A percentile compares a stretch with the other conserved stretches of the same genome.
Evolutionary conservation across 2,797 vertebrate genomes (phyloP).

Genomic region (Chromobotia macracanthus): DNA sequence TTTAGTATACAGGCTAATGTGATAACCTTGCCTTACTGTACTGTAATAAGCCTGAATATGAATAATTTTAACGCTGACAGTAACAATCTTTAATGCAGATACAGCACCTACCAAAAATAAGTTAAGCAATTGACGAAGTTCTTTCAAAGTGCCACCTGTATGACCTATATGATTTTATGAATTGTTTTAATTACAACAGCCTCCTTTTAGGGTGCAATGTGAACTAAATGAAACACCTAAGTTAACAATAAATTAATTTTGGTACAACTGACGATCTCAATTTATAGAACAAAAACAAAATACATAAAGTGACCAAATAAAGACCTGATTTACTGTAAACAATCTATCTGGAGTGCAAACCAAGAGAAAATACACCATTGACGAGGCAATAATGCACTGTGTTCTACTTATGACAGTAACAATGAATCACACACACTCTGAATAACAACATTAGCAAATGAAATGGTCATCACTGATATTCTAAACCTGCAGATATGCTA

Average conservation of each 20-base stretch:
- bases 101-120: neutral
- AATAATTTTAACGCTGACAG: neutral
- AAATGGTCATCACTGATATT: too few relatives aligned
- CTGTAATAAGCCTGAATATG: neutral
- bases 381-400: neutral
- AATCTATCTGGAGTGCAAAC: neutral
- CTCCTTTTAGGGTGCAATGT: neutral
- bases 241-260: neutral
- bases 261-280: neutral
- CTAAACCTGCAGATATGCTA: too few relatives aligned
- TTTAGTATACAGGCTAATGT: neutral
- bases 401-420: too few relatives aligned
- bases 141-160: neutral
- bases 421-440: too few relatives aligned
- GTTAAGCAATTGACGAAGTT: neutral
- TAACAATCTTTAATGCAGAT: neutral
- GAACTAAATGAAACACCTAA: neutral
- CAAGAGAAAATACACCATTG: neutral
- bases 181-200: too few relatives aligned
- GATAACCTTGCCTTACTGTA: neutral
- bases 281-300: neutral
- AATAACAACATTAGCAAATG: too few relatives aligned
- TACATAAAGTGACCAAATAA: too few relatives aligned
- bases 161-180: neutral
- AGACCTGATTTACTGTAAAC: neutral